Percentiles rank a stretch among this genome's conserved stretches.
Conservation (phyloP, 2,888 invertebrate species). For the Andrena flavipes region DNA sequence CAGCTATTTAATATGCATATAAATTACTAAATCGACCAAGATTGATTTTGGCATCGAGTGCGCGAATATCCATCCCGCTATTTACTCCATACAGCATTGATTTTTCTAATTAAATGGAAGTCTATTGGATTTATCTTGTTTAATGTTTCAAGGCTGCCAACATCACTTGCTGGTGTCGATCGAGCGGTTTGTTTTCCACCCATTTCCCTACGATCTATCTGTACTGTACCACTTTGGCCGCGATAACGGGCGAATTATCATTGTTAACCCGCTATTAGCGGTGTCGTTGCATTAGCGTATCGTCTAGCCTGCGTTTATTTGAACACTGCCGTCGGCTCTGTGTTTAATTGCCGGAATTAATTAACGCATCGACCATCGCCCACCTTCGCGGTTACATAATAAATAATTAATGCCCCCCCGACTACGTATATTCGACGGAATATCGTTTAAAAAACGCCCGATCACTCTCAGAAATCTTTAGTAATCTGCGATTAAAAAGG, state of each 20-base stretch:
- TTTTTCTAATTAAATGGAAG: not conserved
- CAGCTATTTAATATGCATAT: no score
- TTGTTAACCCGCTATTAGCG: conserved; percentile 62
- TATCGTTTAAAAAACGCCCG: not conserved
- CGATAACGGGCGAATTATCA: conserved; percentile 67
- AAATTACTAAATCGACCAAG: no score
- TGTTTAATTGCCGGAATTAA: conserved; percentile 65
- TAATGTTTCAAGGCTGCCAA: conserved; percentile 46
- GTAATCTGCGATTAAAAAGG: no score
- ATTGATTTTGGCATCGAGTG: no score
- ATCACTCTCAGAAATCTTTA: not conserved
- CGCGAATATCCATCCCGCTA: not conserved
- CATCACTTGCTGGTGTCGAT: conserved; percentile 19
- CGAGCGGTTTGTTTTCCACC: conserved; percentile 52
- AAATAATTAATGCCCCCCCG: conserved; percentile 23
- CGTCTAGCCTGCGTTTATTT: conserved; percentile 61
- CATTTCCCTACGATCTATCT: conserved; percentile 59
- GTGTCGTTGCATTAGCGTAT: conserved; percentile 54
- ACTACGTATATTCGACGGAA: not conserved
- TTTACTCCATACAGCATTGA: not conserved
- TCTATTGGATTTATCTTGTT: conserved; percentile 28
- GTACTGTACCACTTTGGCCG: conserved; percentile 55
- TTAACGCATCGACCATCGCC: conserved; percentile 47
- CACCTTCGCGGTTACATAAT: conserved; percentile 36
- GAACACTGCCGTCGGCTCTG: conserved; percentile 26